Base-by-base conservation (phyloP, 2,113 vertebrate genomes). In the Ageneiosus marmoratus region DNA sequence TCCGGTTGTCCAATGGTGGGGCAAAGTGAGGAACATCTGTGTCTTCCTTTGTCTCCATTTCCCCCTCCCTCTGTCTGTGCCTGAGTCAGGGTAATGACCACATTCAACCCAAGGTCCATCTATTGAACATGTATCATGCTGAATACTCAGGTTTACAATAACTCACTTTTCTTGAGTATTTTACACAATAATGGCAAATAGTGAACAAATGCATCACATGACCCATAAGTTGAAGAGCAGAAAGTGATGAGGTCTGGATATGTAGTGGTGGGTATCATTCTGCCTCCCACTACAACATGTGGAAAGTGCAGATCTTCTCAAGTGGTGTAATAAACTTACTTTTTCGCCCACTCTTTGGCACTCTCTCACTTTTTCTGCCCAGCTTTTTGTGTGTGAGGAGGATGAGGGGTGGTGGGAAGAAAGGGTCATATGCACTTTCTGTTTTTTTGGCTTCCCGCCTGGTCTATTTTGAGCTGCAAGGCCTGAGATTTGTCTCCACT, bases 21-120 rank as follows among this genome's bases (percentile, higher is more conserved):
- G 56, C 63, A 72, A 69, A 78, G 50, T 69, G 29, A 80, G 34
- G 27, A 82, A 83, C 75, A 34, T 84, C 62, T 84, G 44, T 81
- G 74, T 78, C 75, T 75, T 46, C 67, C 50, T 84, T 70, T 78
- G 55, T 32, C 50, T 63, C 65, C 27, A 56, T 72, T 44, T 51
- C 37, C 32, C 37, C 70, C 76, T 72, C 34, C 58, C 73, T 60
- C 11, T 67, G 29, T 55, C 65, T 74, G 11, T 24, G 83, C 91
- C 90, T 81, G 84, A 81, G 92, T 92, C 92, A 84, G 84, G 81
- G 84, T 85, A 86, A 86, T 93, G 91, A 93, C 92, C 92, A 91
- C 89, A 90, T 94, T 94, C 89, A 89, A 44, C 85, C 77, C 22
- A 27, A 24, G 32, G 80, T 77, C 37, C 56, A 15, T 63, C 65